Conservation (phyloP, 64 coral and sea anemone genomes). For the Stylophora pistillata region DNA sequence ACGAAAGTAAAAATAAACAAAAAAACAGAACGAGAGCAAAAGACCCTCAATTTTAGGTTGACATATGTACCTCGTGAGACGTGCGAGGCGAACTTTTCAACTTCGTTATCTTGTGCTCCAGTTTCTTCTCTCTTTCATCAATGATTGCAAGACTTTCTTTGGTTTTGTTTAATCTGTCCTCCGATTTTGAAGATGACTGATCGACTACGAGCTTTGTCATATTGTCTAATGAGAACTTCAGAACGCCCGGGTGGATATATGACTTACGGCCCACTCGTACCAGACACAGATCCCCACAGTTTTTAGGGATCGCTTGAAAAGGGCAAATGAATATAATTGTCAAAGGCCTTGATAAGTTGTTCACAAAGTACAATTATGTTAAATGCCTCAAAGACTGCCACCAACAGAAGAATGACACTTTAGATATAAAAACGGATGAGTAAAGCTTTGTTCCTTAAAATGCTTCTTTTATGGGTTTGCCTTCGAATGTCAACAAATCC, state of each 20-base stretch:
- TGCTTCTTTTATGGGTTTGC: too few relatives aligned
- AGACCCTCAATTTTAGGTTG: too few relatives aligned
- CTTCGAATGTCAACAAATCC: too few relatives aligned
- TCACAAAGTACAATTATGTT: too few relatives aligned
- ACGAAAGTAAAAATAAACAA: too few relatives aligned
- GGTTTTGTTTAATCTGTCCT: neutral
- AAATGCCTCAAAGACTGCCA: too few relatives aligned
- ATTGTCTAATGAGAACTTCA: conserved; percentile 52
- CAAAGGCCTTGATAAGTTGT: neutral
- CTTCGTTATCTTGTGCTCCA: neutral
- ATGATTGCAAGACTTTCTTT: neutral
- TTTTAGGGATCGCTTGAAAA: neutral
- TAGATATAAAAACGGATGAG: too few relatives aligned
- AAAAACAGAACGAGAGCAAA: neutral
- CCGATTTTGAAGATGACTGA: neutral
- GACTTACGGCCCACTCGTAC: conserved; percentile 88
- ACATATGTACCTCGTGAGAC: neutral
- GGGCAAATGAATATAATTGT: neutral
- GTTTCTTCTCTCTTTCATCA: neutral
- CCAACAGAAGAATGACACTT: too few relatives aligned
- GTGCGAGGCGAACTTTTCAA: neutral
- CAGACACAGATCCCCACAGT: conserved; percentile 83
- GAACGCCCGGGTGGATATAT: conserved; percentile 46
- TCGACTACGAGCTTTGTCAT: conserved; percentile 40
- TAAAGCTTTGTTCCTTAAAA: too few relatives aligned